phyloP scores from a whole-genome alignment of 2,888 invertebrate genomes.

The Bimastos eiseni region DNA sequence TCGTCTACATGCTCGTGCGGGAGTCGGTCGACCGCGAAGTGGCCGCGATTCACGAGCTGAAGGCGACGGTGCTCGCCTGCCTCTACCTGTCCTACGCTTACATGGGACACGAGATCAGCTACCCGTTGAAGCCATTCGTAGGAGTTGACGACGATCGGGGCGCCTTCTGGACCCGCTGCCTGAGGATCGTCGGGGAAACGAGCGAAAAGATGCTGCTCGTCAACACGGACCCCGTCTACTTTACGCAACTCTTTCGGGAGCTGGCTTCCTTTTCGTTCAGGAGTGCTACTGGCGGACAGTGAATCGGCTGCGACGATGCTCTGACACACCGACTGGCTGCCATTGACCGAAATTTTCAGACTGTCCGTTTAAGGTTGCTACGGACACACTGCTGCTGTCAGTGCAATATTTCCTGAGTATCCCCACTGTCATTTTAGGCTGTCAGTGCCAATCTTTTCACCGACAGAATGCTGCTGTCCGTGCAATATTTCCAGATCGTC shows the following conservation, averaged over 20 bases:
- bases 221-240: constrained; percentile 96
- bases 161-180: constrained; percentile 94
- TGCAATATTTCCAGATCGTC: not conserved
- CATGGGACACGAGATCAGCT: constrained; percentile 98
- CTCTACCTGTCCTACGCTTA: constrained; percentile 97
- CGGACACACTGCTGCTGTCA: not conserved
- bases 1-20: constrained; percentile 36
- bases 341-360: not conserved
- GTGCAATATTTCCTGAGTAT: not conserved
- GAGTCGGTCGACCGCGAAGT: constrained; percentile 48
- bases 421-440: not conserved
- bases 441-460: not conserved
- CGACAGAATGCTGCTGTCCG: no score
- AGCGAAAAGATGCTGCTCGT: constrained; percentile 94
- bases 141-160: constrained; percentile 66
- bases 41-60: constrained; percentile 56
- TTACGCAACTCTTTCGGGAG: constrained; percentile 68
- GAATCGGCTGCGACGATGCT: no score
- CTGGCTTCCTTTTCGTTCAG: not conserved
- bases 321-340: no score
- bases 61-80: constrained; percentile 81
- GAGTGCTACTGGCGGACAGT: not conserved
- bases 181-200: constrained; percentile 73
- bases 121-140: constrained; percentile 93
- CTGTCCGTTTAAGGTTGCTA: not conserved